Conservation (phyloP, 2,113 vertebrate genomes). For the human region DNA sequence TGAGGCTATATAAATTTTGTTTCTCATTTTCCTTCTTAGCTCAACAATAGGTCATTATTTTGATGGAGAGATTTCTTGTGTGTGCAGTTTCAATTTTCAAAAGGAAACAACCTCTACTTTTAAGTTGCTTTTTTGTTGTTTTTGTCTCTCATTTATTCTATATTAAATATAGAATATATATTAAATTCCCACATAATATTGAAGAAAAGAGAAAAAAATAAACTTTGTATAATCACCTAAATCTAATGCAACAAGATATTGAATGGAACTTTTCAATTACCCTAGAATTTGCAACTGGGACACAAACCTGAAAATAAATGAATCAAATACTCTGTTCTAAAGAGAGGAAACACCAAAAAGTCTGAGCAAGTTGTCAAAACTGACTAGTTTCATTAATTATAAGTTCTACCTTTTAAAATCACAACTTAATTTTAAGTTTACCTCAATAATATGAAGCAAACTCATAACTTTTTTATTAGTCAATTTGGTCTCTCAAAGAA, state of each 20-base stretch:
- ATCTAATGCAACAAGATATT: not conserved
- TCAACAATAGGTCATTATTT: not conserved
- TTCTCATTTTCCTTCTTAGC: not conserved
- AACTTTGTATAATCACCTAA: not conserved
- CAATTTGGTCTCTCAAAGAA: not conserved
- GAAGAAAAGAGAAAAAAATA: not conserved
- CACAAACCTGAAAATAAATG: not conserved
- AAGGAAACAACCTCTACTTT: not conserved
- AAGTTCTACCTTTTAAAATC: not conserved
- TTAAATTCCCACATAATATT: not conserved
- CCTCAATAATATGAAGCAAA: not conserved
- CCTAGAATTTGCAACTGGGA: not conserved
- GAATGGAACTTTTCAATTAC: not conserved
- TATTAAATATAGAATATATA: no score
- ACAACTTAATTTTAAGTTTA: not conserved
- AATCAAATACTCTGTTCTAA: not conserved
- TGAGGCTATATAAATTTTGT: not conserved
- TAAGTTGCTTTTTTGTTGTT: not conserved
- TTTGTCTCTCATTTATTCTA: constrained; percentile 2
- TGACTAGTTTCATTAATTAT: not conserved
- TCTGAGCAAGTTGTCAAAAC: not conserved
- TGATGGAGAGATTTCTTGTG: not conserved
- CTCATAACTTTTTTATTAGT: not conserved
- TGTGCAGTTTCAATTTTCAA: not conserved
- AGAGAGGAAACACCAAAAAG: not conserved